Evolutionary conservation across 1,140 invertebrate species (phyloP), one percentile per base, ranked within the genome.

Genomic region (Druon quercuslanigerum): DNA sequence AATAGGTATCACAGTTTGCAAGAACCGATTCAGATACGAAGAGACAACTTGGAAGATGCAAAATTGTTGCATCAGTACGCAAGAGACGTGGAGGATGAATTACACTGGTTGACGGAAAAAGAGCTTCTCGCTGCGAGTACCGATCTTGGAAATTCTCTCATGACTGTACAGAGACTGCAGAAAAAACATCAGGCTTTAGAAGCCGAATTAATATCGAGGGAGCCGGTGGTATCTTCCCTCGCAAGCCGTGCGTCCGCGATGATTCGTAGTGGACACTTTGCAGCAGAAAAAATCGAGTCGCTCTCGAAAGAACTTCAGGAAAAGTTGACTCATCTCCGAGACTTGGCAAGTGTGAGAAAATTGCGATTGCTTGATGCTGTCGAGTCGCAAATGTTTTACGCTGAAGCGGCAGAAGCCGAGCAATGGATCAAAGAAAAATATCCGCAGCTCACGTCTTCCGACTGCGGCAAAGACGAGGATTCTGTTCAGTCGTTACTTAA

Each of bases 101-200:
- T 97, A 5, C 93, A 95, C 79, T 98, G 97, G 97, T 87, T 97
- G 14, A 88, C 92, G 1, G 98, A 99, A 87, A 97, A 97, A 83
- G 96, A 98, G 85, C 94, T 95, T 7, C 91, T 97, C 17, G 97
- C 96, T 3, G 92, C 94, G 0, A 97, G 96, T 3, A 93, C 94
- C 82, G 93, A 98, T 92, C 90, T 97, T 79, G 94, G 96, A 79
- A 93, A 93, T 85, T 94, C 96, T 86, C 90, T 99, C 54, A 95
- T 96, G 20, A 96, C 97, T n/a, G 98, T 99, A 0, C 98, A 99
- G 87, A 96, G 96, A 84, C 91, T 99, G 66, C 98, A 99, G 84
- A 99, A 99, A 93, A 99, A 99, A 90, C 98, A 99, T 91, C 94
- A 96, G 81, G 94, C 94, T 2, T 85, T 98, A 6, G 97, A 98